Evolutionary conservation across 1,140 invertebrate genomes (phyloP), one percentile per base, ranked within the genome.

Genomic region (Idris sp.): DNA sequence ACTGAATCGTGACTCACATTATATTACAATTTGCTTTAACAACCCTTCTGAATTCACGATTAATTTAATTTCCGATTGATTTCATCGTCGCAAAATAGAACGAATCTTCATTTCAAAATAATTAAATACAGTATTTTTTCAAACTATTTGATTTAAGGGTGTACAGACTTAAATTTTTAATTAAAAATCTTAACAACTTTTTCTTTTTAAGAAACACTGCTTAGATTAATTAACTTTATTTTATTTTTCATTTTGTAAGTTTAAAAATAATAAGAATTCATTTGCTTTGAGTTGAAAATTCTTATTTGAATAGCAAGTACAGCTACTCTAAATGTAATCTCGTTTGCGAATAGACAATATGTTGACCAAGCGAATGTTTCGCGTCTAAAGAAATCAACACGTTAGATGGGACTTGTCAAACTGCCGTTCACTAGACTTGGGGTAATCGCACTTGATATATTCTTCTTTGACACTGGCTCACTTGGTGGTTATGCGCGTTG

Each of bases 401-500:
- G 51, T 73, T 44, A 46, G 46, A 35, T n/a, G 8, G 4, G 22
- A 38, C 51, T 54, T 73, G 49, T 49, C 30, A 68, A 49, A 56
- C 54, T 26, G 28, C 25, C 13, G 36, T 67, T 38, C 19, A 8
- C n/a, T 14, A 54, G 69, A 82, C 22, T 18, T 11, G 15, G 18
- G 0, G 9, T 9, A 59, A 33, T 69, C 16, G 51, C 54, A 68
- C 62, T 67, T 67, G 19, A 68, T 72, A 73, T 44, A 72, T 73
- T 75, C 69, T 79, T 79, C 82, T 82, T 80, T 77, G 79, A 81
- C 78, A 80, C 80, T 80, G 58, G 54, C 38, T 69, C 68, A 69
- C 72, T 77, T 65, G 78, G 77, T 73, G 71, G 79, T 84, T 85
- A 82, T 82, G 81, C 80, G 79, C 79, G 78, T 81, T 77, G 78